Conservation (phyloP, 2,888 invertebrate species). For the Tryphoninae sp. region DNA sequence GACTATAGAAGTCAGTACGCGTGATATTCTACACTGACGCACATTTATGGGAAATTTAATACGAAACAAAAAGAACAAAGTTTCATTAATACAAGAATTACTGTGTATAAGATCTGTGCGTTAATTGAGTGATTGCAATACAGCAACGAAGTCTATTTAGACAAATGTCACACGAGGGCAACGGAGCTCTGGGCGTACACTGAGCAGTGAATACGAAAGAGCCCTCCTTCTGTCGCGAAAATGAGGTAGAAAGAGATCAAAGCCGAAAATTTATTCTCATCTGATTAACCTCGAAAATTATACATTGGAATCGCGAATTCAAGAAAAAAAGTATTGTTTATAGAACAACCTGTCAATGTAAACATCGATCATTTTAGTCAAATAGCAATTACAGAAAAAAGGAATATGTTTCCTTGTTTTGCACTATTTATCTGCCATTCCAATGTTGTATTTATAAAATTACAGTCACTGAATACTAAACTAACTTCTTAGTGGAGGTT, state of each 20-base stretch:
- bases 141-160: no score
- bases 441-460: background rate
- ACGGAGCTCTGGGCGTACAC: no score
- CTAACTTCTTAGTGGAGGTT: background rate
- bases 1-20: no score
- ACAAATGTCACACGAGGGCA: no score
- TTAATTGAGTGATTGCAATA: no score
- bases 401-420: background rate
- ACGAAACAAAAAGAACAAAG: no score
- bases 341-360: background rate
- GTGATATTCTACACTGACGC: no score
- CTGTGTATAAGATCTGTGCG: no score
- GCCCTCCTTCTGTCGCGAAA: background rate
- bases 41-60: no score
- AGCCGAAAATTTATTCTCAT: background rate
- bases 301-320: background rate
- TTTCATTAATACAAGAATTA: no score
- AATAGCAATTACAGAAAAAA: background rate
- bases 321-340: background rate
- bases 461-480: background rate
- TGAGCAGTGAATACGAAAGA: background rate
- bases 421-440: background rate
- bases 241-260: background rate
- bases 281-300: background rate
- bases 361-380: background rate